Evolutionary conservation across 2,113 vertebrate genomes (phyloP).

Genomic region (Callorhinus ursinus): DNA sequence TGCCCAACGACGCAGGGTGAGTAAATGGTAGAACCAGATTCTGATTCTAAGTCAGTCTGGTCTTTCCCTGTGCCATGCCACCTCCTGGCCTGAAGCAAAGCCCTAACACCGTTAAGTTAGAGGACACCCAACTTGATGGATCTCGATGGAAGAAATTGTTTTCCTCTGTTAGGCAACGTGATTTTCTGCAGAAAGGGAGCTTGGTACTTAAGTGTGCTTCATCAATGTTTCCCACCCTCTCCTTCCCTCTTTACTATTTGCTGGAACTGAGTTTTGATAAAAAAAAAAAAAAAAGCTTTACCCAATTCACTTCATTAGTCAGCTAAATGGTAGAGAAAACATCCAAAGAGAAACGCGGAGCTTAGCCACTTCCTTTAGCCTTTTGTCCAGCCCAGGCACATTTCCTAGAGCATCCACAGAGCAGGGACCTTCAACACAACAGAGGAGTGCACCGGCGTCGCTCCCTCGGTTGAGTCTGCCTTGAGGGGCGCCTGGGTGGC

Average conservation of each 20-base stretch:
- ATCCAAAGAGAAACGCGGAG: slow-evolving; percentile 61
- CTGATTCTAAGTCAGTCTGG: not conserved
- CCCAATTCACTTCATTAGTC: slow-evolving; percentile 73
- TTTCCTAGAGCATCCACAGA: not conserved
- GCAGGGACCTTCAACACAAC: slow-evolving; percentile 10
- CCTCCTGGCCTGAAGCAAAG: not conserved
- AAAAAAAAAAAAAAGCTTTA: slow-evolving; percentile 54
- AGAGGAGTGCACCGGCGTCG: not conserved
- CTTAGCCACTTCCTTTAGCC: slow-evolving; percentile 46
- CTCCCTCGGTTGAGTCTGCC: too few species aligned
- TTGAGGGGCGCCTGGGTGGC: too few species aligned
- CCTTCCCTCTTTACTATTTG: slow-evolving; percentile 28
- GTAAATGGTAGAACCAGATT: not conserved
- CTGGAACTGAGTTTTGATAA: slow-evolving; percentile 79
- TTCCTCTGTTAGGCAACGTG: not conserved
- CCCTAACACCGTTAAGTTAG: not conserved
- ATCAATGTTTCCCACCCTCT: slow-evolving; percentile 51
- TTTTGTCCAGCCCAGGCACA: not conserved
- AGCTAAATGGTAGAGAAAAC: slow-evolving; percentile 76
- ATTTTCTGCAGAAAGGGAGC: slow-evolving; percentile 37
- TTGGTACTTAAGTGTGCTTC: slow-evolving; percentile 15
- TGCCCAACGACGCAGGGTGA: not conserved
- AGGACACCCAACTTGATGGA: not conserved
- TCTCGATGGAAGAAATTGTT: not conserved
- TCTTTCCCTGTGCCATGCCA: not conserved